These are phyloP conservation scores for Lethocerus indicus DNA, from an alignment of 1,140 invertebrate genomes.

Conservation along the genomic window DNA sequence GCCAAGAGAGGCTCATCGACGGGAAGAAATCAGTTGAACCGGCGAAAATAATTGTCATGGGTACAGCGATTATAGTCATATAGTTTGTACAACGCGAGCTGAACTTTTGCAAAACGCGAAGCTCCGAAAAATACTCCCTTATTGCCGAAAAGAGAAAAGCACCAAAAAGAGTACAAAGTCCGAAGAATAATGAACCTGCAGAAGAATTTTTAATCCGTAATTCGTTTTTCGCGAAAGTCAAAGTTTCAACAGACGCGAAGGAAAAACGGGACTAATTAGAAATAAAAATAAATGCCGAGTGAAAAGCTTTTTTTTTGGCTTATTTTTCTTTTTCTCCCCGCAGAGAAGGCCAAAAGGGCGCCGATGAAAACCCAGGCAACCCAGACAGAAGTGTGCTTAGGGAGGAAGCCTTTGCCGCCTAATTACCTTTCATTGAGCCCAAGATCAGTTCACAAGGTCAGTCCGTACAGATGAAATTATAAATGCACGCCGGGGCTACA, in stretches of 20 bases:
- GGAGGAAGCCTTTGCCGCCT: constrained; percentile 46
- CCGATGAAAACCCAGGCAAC: constrained; percentile 86
- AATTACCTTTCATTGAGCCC: constrained; percentile 63
- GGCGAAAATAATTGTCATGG: constrained; percentile 22
- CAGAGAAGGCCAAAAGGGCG: constrained; percentile 66
- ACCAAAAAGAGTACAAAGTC: no score
- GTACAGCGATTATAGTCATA: no score
- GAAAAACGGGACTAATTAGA: background rate
- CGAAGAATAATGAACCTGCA: no score
- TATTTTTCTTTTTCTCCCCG: constrained; percentile 16
- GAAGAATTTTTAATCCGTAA: no score
- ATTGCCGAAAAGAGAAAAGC: no score
- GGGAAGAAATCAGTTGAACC: constrained; percentile 32
- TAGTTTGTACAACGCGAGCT: no score
- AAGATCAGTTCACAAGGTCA: constrained; percentile 40
- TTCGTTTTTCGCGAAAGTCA: background rate
- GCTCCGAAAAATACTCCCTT: no score
- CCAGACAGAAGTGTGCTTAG: constrained; percentile 62
- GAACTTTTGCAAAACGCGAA: no score
- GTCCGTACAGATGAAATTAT: constrained; percentile 6
- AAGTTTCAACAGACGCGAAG: no score
- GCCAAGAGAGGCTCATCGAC: constrained; percentile 51
- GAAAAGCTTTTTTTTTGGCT: background rate
- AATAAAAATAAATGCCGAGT: background rate
- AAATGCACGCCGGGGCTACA: no score